Base-by-base conservation (phyloP, 1,140 invertebrate species). In the Hyposmocoma kahamanoa region DNA sequence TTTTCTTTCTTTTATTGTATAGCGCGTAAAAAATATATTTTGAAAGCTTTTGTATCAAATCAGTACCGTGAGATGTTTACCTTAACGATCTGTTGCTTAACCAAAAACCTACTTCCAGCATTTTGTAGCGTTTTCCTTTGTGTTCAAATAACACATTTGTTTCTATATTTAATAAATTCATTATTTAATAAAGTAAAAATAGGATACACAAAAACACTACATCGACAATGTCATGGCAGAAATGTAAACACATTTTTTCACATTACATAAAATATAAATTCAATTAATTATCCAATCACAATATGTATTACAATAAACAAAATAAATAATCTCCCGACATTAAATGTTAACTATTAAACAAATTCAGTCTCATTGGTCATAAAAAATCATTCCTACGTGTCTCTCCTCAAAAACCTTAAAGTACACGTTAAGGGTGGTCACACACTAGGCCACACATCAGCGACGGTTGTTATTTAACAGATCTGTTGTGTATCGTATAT, bases 321-420 rank as follows among this genome's bases (percentile, higher is more conserved):
- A 77, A 80, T 79, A 79, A 84, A 84, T 79, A 82, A 81, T 76
- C 67, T 79, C 72, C 50, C 54, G 59, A 68, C 55, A 69, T 61
- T 67, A 72, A 77, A 20, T 22, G 22, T 53, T 71, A 69, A 70
- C 58, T 69, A 42, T 39, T 72, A 79, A 79, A 79, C 70, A 78
- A 82, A 82, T 79, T 82, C 78, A 84, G 78, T 84, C 78, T 84
- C 75, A 82, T 84, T 72, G 61, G 69, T 72, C 58, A 72, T 69
- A 78, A 79, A 72, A 76, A 39, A 64, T 70, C 57, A 69, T 61
- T 59, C 36, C 26, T 41, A 41, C 56, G 53, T 53, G 59, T 70
- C 76, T 69, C 78, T 72, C 68, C 69, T 81, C 67, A 78, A 80
- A 32, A 70, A 74, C 67, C 63, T 17, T 2, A 36, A 17, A 17